Evolutionary conservation across 2,888 invertebrate genomes (phyloP), one percentile per base, ranked within the genome.

Genomic region (Coleophora flavipennella): DNA sequence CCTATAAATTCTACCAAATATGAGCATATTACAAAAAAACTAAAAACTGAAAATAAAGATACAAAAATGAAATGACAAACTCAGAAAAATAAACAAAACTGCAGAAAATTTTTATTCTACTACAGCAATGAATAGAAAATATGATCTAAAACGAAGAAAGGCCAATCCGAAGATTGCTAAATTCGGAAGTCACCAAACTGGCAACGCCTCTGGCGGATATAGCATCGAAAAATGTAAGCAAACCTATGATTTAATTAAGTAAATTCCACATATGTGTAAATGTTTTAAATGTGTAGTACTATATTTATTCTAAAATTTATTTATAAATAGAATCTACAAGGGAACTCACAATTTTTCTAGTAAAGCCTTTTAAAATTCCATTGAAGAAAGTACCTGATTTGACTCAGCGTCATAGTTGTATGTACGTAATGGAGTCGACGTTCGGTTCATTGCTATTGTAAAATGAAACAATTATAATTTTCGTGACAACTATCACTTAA

Each of bases 341-440:
- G n/a, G n/a, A n/a, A n/a, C n/a, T n/a, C n/a, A n/a, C n/a, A n/a
- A 20, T 20, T 20, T 20, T 20, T 20, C n/a, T n/a, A n/a, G 20
- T 3, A 6, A 20, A 20, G 6, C 20, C 6, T 6, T 20, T n/a
- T 12, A 8, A 73, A 68, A 81, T 80, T 80, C 80, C 75, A 48
- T 29, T 38, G 39, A 3, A 50, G 68, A 66, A 55, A 76, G 77
- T 60, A 46, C 35, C 41, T 65, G 49, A 53, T 57, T 77, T 86
- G 88, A 86, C 62, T 78, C 75, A 86, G 88, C 88, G 87, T 87
- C 87, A 86, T 84, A 42, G 79, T 87, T 83, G 86, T 88, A 86
- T 87, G 86, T 88, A 86, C 87, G 88, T 87, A 87, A 88, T 88
- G 88, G 88, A 87, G 88, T 85, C 86, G 80, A 85, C 67, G 68